Percentiles rank a stretch among this genome's conserved stretches.
phyloP scores from a whole-genome alignment of 1,140 invertebrate species.

The Gyrodactylus salaris region DNA sequence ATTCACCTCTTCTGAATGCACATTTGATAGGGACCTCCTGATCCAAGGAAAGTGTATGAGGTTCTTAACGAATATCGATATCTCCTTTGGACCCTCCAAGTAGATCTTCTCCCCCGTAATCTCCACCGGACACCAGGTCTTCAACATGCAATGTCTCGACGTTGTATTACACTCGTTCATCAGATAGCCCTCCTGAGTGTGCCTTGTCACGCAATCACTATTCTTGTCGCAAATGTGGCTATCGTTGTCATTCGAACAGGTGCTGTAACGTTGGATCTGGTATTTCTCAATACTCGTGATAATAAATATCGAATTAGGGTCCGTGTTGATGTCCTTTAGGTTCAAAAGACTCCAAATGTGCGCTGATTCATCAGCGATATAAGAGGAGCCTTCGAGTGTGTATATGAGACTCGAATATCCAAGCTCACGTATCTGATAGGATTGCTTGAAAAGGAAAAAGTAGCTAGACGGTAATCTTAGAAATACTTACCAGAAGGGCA shows the following conservation, averaged over 20 bases:
- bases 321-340: not conserved
- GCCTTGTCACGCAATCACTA: not conserved
- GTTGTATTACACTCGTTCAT: not conserved
- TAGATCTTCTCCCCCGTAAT: not conserved
- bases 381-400: not conserved
- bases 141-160: not conserved
- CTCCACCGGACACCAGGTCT: not conserved
- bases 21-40: not conserved
- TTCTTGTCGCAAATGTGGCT: not conserved
- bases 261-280: not conserved
- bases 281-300: not conserved
- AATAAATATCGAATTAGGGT: not conserved
- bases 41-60: not conserved
- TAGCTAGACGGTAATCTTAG: not conserved
- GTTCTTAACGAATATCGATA: not conserved
- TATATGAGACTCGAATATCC: not conserved
- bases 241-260: not conserved
- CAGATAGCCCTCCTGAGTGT: not conserved
- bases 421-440: not conserved
- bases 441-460: not conserved
- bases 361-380: not conserved
- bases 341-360: not conserved
- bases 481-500: not conserved
- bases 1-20: not conserved
- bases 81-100: not conserved